phyloP scores from a whole-genome alignment of 1,140 invertebrate species.

The Camponotus floridanus region DNA sequence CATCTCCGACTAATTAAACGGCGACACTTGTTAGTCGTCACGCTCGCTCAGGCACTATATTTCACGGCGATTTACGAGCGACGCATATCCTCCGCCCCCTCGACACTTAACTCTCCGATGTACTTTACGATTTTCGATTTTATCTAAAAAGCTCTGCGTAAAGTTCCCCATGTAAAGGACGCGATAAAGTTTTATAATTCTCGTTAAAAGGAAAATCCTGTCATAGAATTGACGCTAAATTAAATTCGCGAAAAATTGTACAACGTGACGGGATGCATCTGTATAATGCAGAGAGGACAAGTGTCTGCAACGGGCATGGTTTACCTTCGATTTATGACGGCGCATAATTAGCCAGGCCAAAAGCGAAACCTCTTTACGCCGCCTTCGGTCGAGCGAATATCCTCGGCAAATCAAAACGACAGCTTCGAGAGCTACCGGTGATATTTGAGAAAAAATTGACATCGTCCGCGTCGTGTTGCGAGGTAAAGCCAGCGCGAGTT shows the following conservation, averaged over 20 bases:
- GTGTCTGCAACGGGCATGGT: conserved; percentile 38
- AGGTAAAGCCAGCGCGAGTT: neutral
- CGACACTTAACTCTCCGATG: conserved; percentile 13
- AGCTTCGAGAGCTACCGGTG: conserved; percentile 44
- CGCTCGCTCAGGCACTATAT: conserved; percentile 12
- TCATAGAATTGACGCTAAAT: neutral
- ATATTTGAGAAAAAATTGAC: conserved; percentile 59
- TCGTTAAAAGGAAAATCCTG: neutral
- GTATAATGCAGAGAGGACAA: neutral
- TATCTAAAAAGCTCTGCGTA: neutral
- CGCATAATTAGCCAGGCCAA: conserved; percentile 72
- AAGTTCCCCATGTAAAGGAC: neutral
- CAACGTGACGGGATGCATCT: neutral
- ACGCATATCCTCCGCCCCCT: neutral
- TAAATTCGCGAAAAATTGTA: neutral
- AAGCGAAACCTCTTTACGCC: conserved; percentile 61
- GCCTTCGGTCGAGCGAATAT: conserved; percentile 31
- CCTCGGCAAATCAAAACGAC: conserved; percentile 45
- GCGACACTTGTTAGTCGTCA: conserved; percentile 56
- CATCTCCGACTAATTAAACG: conserved; percentile 46
- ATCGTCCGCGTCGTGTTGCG: conserved; percentile 16
- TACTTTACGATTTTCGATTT: neutral
- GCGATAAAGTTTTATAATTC: conserved; percentile 2
- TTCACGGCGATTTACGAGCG: neutral
- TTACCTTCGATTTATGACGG: conserved; percentile 74